Base-by-base conservation (phyloP, 2,888 invertebrate species). In the Drosophila heteroneura region DNA sequence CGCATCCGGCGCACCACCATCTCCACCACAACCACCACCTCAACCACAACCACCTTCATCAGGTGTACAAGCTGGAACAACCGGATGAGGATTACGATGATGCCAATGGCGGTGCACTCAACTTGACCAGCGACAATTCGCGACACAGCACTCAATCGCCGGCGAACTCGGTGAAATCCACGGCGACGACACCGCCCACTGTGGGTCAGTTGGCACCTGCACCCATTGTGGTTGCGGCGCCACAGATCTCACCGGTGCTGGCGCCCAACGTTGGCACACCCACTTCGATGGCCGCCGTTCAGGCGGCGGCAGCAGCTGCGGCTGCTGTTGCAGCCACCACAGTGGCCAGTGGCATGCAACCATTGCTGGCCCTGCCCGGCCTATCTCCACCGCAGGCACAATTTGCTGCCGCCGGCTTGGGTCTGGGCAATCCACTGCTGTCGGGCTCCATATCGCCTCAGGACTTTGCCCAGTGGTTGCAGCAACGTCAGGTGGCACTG, bases 91-190 rank as follows among this genome's bases (percentile, higher is more conserved):
- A 92, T 37, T 91, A 92, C 37, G 91, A 92, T 26, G 91, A 93
- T 41, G 91, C 88, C 57, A 91, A 89, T 62, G 82, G 91, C 3
- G 91, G 91, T 1, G 93, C 93, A 0, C 71, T 93, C 26, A 93
- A 93, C 75, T 67, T 93, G 64, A 93, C 93, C 57, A 93, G 92
- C 76, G 93, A 93, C 60, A 93, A 92, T 51, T 92, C 92, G 32
- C 89, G 92, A 0, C 92, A 92, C 66, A 92, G 93, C 65, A 89
- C 91, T 14, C 91, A 92, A 35, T 92, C 93, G 9, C 91, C 92
- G 0, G 68, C 91, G 9, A 81, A 90, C 39, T 89, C 92, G 39
- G 77, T 90, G 26, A 84, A 84, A 33, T 82, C 85, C 59, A 68
- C 78, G 0, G 59, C 59, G 4, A 51, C 62, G n/a, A 51, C 90